Evolutionary conservation across 2,888 invertebrate species (phyloP).

Genomic region (Chrysodeixis includens): DNA sequence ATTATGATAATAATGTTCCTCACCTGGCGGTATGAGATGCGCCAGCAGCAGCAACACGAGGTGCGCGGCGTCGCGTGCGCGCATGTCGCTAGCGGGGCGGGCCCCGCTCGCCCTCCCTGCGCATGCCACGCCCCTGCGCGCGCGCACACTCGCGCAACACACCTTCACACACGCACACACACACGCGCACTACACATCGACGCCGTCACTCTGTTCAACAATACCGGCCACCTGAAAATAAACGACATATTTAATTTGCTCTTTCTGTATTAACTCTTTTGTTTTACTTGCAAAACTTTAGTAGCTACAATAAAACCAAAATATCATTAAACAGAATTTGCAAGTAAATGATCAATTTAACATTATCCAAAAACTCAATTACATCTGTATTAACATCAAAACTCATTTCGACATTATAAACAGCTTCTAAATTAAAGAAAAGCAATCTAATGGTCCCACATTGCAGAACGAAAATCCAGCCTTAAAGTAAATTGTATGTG

Average conservation of each 20-base stretch:
- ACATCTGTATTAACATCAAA: neutral
- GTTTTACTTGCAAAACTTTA: neutral
- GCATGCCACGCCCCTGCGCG: slow-evolving; percentile 51
- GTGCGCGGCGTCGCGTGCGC: slow-evolving; percentile 72
- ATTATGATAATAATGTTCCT: slow-evolving; percentile 44
- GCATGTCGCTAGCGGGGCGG: slow-evolving; percentile 79
- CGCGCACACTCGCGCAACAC: slow-evolving; percentile 52
- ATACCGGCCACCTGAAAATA: slow-evolving; percentile 34
- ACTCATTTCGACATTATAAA: neutral
- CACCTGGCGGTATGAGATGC: slow-evolving; percentile 76
- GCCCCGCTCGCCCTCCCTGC: slow-evolving; percentile 64
- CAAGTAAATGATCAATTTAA: neutral
- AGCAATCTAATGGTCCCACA: neutral
- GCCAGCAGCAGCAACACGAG: slow-evolving; percentile 78
- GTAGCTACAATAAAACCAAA: neutral
- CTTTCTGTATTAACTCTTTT: neutral
- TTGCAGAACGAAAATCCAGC: neutral
- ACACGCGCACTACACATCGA: slow-evolving; percentile 53
- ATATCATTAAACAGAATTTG: neutral
- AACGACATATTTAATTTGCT: neutral
- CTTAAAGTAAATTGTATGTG: slow-evolving; percentile 2
- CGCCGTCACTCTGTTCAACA: slow-evolving; percentile 24
- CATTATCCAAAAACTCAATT: neutral
- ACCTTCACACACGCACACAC: slow-evolving; percentile 55
- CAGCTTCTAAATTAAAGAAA: neutral